Percentiles rank a stretch among this genome's conserved stretches.
phyloP scores from a whole-genome alignment of 2,113 vertebrate genomes.

The Noturus placidus region DNA sequence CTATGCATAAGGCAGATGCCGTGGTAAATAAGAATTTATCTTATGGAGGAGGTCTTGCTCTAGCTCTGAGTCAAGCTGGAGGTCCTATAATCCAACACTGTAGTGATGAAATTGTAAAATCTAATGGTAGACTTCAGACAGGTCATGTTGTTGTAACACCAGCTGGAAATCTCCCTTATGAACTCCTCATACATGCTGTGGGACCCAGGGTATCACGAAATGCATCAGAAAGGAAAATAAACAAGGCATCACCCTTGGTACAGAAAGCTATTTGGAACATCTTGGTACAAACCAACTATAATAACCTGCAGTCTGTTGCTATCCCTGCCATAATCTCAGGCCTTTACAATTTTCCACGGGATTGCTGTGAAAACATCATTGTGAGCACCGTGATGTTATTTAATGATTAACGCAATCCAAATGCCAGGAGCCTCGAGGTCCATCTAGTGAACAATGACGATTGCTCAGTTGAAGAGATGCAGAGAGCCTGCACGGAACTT shows the following conservation, averaged over 20 bases:
- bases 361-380: conserved; percentile 75
- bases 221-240: rapidly evolving
- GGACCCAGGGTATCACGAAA: conserved; percentile 57
- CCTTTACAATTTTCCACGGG: conserved; percentile 76
- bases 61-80: conserved; percentile 71
- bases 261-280: conserved; percentile 59
- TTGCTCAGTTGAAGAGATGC: conserved; percentile 74
- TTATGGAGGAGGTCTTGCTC: conserved; percentile 78
- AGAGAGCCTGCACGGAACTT: conserved; percentile 61
- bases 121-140: rapidly evolving
- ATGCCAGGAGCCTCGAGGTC: conserved; percentile 64
- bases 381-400: conserved; percentile 66
- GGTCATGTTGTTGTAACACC: conserved; percentile 62
- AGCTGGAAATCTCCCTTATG: conserved; percentile 74
- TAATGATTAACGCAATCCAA: rapidly evolving
- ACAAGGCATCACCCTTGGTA: too few species aligned
- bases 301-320: conserved; percentile 67
- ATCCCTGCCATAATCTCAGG: conserved; percentile 91
- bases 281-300: conserved; percentile 2
- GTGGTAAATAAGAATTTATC: conserved; percentile 76
- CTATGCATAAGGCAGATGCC: conserved; percentile 68
- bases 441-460: conserved; percentile 79
- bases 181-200: conserved; percentile 81
- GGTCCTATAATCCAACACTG: conserved; percentile 71
- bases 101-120: conserved; percentile 37